Evolutionary conservation across 2,113 vertebrate species (phyloP).

Genomic region (Plecturocebus donacophilus): DNA sequence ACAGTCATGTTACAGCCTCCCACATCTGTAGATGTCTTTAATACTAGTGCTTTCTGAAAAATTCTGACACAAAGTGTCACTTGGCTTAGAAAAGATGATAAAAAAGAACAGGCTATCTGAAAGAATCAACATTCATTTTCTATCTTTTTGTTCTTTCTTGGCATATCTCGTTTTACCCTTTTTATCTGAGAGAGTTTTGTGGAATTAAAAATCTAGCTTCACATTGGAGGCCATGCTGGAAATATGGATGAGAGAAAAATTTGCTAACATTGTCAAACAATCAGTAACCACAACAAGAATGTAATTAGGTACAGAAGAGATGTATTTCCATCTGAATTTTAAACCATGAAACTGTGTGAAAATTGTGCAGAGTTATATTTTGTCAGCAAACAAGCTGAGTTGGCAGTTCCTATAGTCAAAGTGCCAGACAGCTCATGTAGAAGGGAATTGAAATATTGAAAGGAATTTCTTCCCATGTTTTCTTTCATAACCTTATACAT

Average conservation of each 20-base stretch:
- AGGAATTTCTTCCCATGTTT: not conserved
- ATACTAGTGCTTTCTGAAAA: not conserved
- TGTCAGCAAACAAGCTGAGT: not conserved
- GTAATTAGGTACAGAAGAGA: constrained; percentile 14
- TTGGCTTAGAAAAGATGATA: not conserved
- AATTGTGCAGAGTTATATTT: constrained; percentile 47
- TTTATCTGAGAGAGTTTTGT: not conserved
- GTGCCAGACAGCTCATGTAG: not conserved
- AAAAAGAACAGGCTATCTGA: not conserved
- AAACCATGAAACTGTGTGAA: constrained; percentile 16
- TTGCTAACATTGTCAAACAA: not conserved
- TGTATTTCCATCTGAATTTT: not conserved
- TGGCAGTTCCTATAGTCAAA: not conserved
- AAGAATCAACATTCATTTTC: not conserved
- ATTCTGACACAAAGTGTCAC: not conserved
- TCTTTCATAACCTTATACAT: not conserved
- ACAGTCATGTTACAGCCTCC: not conserved
- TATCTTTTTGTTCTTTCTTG: not conserved
- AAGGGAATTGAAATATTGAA: not conserved
- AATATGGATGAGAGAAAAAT: not conserved
- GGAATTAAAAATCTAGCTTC: not conserved
- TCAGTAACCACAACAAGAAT: constrained; percentile 42
- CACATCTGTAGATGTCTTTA: not conserved
- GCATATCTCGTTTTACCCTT: not conserved
- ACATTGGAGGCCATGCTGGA: not conserved